Conservation (phyloP, 1,140 invertebrate genomes). For the Drosophila setifemur region DNA sequence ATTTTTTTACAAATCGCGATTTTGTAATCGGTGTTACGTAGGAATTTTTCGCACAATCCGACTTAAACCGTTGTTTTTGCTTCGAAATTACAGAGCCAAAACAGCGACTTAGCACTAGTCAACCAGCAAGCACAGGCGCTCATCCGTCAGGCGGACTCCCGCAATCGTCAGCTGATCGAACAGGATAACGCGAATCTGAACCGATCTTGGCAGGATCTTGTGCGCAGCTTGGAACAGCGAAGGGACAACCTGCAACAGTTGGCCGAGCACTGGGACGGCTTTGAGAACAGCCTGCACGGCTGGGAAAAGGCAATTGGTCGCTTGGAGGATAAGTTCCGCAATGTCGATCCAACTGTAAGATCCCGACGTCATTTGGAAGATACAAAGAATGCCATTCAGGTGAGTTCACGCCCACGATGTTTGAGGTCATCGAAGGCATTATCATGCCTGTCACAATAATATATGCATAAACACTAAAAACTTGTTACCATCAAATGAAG, state of each 20-base stretch:
- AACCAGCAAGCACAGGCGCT: constrained; percentile 87
- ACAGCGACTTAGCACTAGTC: constrained; percentile 81
- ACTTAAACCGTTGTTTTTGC: constrained; percentile 8
- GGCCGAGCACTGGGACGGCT: constrained; percentile 90
- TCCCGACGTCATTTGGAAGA: constrained; percentile 89
- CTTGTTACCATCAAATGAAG: no score
- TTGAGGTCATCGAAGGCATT: not conserved
- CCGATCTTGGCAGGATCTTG: constrained; percentile 89
- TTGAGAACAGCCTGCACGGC: constrained; percentile 87
- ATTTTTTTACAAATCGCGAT: constrained; percentile 3
- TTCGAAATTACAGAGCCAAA: constrained; percentile 65
- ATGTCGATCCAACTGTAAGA: constrained; percentile 88
- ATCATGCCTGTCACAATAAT: not conserved
- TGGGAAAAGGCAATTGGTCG: constrained; percentile 86
- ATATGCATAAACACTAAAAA: not conserved
- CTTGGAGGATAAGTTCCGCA: constrained; percentile 88
- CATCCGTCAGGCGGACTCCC: constrained; percentile 85
- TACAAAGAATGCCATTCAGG: constrained; percentile 87
- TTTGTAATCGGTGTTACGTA: constrained; percentile 20
- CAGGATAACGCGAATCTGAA: constrained; percentile 86
- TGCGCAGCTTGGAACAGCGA: constrained; percentile 87
- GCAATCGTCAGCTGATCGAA: constrained; percentile 86
- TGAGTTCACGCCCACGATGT: constrained; percentile 72
- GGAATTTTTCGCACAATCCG: not conserved
- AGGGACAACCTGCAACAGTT: constrained; percentile 86